Conservation (phyloP, 2,113 vertebrate genomes). For the Psittacara wagleri region DNA sequence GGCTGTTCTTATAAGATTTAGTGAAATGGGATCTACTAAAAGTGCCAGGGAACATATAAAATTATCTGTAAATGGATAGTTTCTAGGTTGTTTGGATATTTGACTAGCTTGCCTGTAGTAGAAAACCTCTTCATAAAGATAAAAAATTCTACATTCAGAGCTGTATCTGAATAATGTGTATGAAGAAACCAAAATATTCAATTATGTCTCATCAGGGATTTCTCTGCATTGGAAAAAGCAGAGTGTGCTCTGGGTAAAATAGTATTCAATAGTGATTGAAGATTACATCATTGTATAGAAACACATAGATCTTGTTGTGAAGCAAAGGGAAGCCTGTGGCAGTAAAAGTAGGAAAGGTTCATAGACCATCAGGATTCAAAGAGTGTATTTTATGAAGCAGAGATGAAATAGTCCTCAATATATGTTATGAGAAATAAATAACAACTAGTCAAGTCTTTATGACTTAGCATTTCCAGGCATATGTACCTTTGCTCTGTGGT, state of each 20-base stretch:
- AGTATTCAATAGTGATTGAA: not conserved
- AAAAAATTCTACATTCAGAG: not conserved
- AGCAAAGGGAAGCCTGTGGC: not conserved
- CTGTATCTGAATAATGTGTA: not conserved
- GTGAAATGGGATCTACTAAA: not conserved
- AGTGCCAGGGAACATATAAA: not conserved
- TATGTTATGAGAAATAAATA: not conserved
- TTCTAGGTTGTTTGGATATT: not conserved
- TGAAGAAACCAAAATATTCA: not conserved
- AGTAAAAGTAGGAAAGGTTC: not conserved
- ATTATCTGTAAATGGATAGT: not conserved
- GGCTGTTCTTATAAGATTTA: not conserved
- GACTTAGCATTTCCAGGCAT: not conserved
- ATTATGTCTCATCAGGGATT: not conserved
- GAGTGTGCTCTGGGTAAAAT: not conserved
- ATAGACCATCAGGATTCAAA: not conserved
- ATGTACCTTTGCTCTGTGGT: not conserved
- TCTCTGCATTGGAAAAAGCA: not conserved
- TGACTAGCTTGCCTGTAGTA: fast-evolving
- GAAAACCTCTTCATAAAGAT: not conserved
- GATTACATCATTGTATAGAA: not conserved
- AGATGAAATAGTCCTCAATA: not conserved
- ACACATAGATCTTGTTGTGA: not conserved
- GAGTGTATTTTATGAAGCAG: not conserved
- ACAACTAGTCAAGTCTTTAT: not conserved